Percentiles rank a stretch among this genome's conserved stretches.
phyloP scores from a whole-genome alignment of 2,113 vertebrate genomes.

The Tetraodon nigroviridis region DNA sequence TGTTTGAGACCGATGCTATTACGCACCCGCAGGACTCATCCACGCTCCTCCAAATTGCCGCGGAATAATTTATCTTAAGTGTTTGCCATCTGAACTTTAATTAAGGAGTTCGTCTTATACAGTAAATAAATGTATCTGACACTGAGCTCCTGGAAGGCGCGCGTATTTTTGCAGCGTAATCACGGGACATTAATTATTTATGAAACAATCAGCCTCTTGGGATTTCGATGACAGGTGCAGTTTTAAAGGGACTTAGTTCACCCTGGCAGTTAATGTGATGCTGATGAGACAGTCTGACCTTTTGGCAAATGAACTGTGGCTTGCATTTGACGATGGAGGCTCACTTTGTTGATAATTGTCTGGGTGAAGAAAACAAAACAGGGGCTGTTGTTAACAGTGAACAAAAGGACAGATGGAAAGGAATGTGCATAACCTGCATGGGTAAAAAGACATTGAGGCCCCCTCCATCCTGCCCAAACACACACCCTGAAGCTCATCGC shows the following conservation, averaged over 20 bases:
- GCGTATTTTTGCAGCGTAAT: slow-evolving; percentile 41
- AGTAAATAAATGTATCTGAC: slow-evolving; percentile 21
- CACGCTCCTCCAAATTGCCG: slow-evolving; percentile 7
- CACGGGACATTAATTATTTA: slow-evolving; percentile 56
- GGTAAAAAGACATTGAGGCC: slow-evolving; percentile 36
- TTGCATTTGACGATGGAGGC: slow-evolving; percentile 45
- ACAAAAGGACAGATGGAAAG: slow-evolving; percentile 14
- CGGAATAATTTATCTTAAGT: slow-evolving; percentile 25
- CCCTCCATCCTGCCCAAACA: background rate
- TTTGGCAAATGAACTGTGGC: slow-evolving; percentile 36
- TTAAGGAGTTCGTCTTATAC: slow-evolving; percentile 19
- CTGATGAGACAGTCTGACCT: slow-evolving; percentile 56
- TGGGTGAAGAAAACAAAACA: slow-evolving; percentile 11
- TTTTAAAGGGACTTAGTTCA: slow-evolving; percentile 28
- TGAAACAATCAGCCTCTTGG: slow-evolving; percentile 2
- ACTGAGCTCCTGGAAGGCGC: slow-evolving; percentile 10
- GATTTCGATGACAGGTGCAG: slow-evolving; percentile 15
- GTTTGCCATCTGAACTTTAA: slow-evolving; percentile 38
- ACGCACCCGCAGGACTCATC: slow-evolving; percentile 28
- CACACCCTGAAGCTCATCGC: slow-evolving; percentile 9
- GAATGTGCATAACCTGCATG: slow-evolving; percentile 31
- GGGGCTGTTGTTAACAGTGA: slow-evolving; percentile 10
- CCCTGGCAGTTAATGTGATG: slow-evolving; percentile 38
- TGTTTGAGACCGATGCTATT: slow-evolving; percentile 5
- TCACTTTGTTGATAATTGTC: slow-evolving; percentile 25